Base-by-base conservation (phyloP, 2,797 vertebrate genomes). In the Anomalospiza imberbis region DNA sequence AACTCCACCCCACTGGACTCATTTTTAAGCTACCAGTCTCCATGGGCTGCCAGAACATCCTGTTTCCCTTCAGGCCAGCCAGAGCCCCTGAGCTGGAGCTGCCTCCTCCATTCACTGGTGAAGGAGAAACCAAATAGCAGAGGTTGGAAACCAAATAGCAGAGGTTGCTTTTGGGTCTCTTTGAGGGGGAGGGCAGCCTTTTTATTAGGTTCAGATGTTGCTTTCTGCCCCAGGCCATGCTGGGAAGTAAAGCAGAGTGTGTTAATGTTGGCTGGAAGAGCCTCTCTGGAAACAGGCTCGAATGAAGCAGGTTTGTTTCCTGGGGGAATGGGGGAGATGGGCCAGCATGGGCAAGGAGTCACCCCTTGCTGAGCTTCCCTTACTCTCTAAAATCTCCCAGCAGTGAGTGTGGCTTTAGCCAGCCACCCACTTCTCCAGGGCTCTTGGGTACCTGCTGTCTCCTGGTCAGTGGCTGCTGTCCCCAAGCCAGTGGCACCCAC, bases 151-250 rank as follows among this genome's bases (percentile, higher is more conserved):
- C 80, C 70, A 78, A 88, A 88, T 47, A 92, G 75, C 38, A 89
- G 77, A 76, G 50, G 65, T 89, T 91, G 87, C 65, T 93, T 62
- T 47, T 66, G 77, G 89, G 93, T 96, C 77, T 72, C 70, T 78
- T 63, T 55, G 81, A 48, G 82, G 84, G 80, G 83, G 78, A 88
- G 44, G 40, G 77, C 70, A 93, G 93, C 77, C 28, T 75, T 90
- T 91, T 86, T 85, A 95, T 96, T 89, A 85, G 74, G 90, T 91
- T 90, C 93, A 94, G 93, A 94, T 97, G 95, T 92, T 95, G 68
- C 18, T 88, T 94, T 91, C 72, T 95, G 81, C 93, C 93, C 78
- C 2, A 0, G 87, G 96, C 93, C 78, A 3, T 89, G 78, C 86
- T 94, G 93, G 80, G 93, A 95, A 94, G 86, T 83, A 65, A 80